Evolutionary conservation across 2,113 vertebrate species (phyloP).

Genomic region (Scomber colias): DNA sequence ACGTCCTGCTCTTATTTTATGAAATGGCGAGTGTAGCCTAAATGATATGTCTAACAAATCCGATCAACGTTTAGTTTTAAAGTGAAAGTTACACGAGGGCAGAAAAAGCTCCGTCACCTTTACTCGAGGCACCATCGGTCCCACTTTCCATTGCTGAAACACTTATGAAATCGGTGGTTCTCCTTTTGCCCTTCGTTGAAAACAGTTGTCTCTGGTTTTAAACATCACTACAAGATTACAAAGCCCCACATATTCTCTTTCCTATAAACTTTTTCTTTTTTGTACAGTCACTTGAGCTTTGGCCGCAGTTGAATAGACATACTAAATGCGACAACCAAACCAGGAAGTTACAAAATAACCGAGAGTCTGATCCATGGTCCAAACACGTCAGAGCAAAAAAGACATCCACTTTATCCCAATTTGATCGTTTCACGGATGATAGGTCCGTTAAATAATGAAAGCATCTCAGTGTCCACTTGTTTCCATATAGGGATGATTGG

Average conservation of each 20-base stretch:
- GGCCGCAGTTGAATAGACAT: conserved; percentile 35
- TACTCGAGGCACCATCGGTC: conserved; percentile 49
- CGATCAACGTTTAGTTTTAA: not conserved
- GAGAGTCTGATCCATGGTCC: not conserved
- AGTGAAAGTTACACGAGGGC: conserved; percentile 38
- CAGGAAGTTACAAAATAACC: conserved; percentile 73
- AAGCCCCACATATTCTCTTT: not conserved
- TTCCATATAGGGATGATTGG: rapidly evolving
- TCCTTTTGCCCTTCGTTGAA: conserved; percentile 29
- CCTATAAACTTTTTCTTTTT: not conserved
- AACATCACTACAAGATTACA: conserved; percentile 4
- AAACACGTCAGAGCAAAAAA: not conserved
- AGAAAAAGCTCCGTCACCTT: conserved; percentile 58
- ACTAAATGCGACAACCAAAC: conserved; percentile 69
- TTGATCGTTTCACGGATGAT: rapidly evolving
- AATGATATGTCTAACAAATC: too few relatives aligned
- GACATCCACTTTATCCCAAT: not conserved
- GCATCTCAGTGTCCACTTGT: rapidly evolving
- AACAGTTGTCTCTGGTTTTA: conserved; percentile 13
- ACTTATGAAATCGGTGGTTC: conserved; percentile 53
- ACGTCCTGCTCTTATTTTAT: not conserved
- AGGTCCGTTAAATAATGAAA: rapidly evolving
- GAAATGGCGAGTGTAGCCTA: rapidly evolving
- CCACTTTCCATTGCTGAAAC: conserved; percentile 75
- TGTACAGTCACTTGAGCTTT: conserved; percentile 8